Percentiles rank a stretch among this genome's conserved stretches.
Evolutionary conservation across 2,113 vertebrate species (phyloP).

Genomic region (Cranoglanis bouderius): DNA sequence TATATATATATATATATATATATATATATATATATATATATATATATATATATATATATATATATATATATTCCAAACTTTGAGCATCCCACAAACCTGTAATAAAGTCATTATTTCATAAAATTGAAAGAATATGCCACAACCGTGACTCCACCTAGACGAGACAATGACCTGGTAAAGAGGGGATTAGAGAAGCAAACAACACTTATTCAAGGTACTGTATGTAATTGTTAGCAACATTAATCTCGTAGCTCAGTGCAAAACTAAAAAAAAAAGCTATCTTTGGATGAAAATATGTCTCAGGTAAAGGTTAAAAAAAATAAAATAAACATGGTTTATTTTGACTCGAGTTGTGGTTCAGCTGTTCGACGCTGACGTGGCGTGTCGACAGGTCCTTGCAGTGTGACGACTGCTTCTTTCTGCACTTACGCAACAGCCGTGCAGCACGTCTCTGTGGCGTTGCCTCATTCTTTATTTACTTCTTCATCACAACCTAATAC

Average conservation of each 20-base stretch:
- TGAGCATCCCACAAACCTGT: too few species aligned
- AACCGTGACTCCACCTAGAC: too few species aligned
- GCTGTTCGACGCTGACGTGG: background rate
- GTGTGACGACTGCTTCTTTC: background rate
- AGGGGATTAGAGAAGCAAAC: too few species aligned
- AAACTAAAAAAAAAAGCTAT: background rate
- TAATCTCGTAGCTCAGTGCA: background rate
- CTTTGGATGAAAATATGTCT: background rate
- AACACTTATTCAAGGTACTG: background rate
- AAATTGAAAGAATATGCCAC: too few species aligned
- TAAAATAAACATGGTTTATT: background rate
- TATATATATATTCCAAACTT: background rate
- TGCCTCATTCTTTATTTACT: conserved; percentile 28
- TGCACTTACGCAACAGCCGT: conserved; percentile 7
- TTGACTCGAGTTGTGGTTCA: background rate
- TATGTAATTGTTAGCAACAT: background rate
- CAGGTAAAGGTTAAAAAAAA: background rate
- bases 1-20: too few species aligned
- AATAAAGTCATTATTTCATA: too few species aligned
- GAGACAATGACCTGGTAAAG: too few species aligned
- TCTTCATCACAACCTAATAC: conserved; percentile 6
- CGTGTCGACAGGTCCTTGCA: background rate
- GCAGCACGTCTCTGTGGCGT: background rate
- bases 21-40: background rate
- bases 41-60: background rate